These are phyloP conservation scores for Ptychoptera contaminata DNA, from an alignment of 2,888 invertebrate genomes.

Conservation along the genomic window DNA sequence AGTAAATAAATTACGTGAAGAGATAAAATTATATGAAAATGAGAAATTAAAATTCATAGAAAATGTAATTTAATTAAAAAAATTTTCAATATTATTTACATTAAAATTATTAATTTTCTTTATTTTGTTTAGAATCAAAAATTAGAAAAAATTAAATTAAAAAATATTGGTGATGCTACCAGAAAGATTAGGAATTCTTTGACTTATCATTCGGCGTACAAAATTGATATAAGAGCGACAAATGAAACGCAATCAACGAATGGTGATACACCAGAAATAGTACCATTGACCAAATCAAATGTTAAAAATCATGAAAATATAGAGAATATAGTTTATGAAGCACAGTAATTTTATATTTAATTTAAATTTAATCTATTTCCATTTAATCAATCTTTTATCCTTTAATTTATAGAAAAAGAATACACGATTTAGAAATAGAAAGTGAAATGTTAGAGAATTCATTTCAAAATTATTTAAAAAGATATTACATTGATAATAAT, in stretches of 20 bases:
- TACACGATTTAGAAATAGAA: conserved; percentile 25
- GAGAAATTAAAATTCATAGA: not conserved
- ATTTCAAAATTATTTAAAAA: conserved; percentile 21
- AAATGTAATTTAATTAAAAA: not conserved
- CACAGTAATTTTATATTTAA: not conserved
- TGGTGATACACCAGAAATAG: not conserved
- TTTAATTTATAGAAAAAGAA: conserved; percentile 9
- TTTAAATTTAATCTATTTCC: not conserved
- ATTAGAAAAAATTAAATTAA: too few relatives aligned
- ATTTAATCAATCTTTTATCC: not conserved
- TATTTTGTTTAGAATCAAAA: too few relatives aligned
- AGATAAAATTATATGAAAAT: not conserved
- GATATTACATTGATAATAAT: conserved; percentile 14
- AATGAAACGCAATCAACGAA: too few relatives aligned
- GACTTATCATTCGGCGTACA: too few relatives aligned
- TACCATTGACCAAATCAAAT: not conserved
- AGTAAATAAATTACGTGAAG: not conserved
- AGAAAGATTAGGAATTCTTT: too few relatives aligned
- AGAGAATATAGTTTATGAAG: not conserved
- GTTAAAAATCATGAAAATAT: not conserved
- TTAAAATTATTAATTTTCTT: not conserved
- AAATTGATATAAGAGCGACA: not conserved
- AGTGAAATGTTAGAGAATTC: conserved; percentile 24
- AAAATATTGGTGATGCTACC: too few relatives aligned
- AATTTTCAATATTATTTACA: too few relatives aligned